These are phyloP conservation scores for Mungos mungo DNA, from an alignment of 2,113 vertebrate species.

Conservation along the genomic window DNA sequence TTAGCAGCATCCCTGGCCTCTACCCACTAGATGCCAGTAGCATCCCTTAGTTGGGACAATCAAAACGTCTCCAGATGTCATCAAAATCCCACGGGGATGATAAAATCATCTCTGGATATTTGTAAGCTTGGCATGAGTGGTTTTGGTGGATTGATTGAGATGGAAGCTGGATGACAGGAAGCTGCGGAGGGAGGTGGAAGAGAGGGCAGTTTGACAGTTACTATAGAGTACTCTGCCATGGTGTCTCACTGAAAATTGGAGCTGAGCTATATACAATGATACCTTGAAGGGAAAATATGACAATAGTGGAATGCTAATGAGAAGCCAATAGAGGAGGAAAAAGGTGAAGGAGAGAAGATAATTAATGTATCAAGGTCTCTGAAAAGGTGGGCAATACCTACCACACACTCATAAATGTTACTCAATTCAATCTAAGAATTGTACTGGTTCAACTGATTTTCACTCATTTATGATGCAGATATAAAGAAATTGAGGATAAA, in stretches of 20 bases:
- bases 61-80: not conserved
- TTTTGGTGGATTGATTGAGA: not conserved
- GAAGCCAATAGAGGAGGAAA: not conserved
- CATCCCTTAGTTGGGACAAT: not conserved
- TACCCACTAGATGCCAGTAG: not conserved
- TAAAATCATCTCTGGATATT: not conserved
- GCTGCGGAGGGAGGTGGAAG: not conserved
- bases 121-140: not conserved
- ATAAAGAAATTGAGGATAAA: not conserved
- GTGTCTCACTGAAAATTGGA: not conserved
- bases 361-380: not conserved
- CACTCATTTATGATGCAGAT: not conserved
- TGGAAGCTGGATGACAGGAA: not conserved
- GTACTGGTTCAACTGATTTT: not conserved
- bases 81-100: not conserved
- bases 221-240: not conserved
- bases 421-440: not conserved
- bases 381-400: not conserved
- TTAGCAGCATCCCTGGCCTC: not conserved
- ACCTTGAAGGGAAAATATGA: not conserved
- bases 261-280: not conserved
- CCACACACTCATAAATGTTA: not conserved
- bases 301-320: not conserved
- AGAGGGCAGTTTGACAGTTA: not conserved
- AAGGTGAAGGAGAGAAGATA: not conserved